Evolutionary conservation across 2,113 vertebrate genomes (phyloP).

Genomic region (Antigone vipio): DNA sequence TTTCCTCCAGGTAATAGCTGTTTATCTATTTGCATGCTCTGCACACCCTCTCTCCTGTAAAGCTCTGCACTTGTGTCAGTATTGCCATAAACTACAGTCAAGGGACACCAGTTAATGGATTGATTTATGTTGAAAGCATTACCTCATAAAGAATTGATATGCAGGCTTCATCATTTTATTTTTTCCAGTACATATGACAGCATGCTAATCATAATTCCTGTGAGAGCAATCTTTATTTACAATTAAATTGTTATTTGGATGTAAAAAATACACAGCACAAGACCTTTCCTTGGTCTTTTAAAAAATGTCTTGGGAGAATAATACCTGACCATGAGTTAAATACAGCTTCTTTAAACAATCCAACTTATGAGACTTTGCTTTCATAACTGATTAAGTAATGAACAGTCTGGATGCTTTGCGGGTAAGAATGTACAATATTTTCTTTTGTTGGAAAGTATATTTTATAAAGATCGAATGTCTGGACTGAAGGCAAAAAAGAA

Average conservation of each 20-base stretch:
- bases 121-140: neutral
- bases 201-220: neutral
- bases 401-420: neutral
- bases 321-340: neutral
- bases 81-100: neutral
- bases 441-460: conserved; percentile 58
- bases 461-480: conserved; percentile 50
- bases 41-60: neutral
- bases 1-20: neutral
- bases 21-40: neutral
- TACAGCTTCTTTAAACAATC: conserved; percentile 5
- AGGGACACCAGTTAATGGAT: neutral
- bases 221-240: neutral
- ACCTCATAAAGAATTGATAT: neutral
- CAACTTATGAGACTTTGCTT: conserved; percentile 18
- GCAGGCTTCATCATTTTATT: neutral
- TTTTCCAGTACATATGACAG: neutral
- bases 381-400: conserved; percentile 43
- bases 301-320: neutral
- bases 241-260: neutral
- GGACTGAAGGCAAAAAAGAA: neutral
- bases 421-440: conserved; percentile 46
- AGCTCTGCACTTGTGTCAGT: neutral
- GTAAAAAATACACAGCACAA: neutral
- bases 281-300: neutral